Evolutionary conservation across 1,140 invertebrate genomes (phyloP), one percentile per base, ranked within the genome.

Genomic region (Mya arenaria): DNA sequence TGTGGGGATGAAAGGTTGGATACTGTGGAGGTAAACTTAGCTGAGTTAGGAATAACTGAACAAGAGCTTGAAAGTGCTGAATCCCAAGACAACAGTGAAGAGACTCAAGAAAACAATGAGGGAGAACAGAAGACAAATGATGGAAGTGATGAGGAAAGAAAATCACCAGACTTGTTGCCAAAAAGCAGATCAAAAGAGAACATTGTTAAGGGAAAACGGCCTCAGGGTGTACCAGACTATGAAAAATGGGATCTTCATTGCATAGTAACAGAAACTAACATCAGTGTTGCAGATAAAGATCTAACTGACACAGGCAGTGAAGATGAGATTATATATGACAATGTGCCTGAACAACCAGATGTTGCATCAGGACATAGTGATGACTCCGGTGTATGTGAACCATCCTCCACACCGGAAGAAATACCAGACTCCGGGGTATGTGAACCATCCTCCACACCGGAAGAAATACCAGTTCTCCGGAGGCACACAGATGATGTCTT

Each of bases 181-280:
- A n/a, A n/a, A n/a, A n/a, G n/a, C n/a, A n/a, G n/a, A n/a, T n/a
- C n/a, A n/a, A n/a, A n/a, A n/a, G n/a, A n/a, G n/a, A n/a, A n/a
- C n/a, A n/a, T n/a, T n/a, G n/a, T n/a, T n/a, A n/a, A n/a, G n/a
- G 44, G 44, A n/a, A 48, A n/a, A n/a, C 13, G 44, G n/a, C n/a
- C n/a, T n/a, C n/a, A n/a, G n/a, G n/a, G n/a, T 28, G 75, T 78
- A n/a, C 75, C 75, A 41, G 75, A 78, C 52, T 78, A 78, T 68
- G 75, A 78, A 37, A 78, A 78, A 32, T 78, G 75, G 75, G 68
- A 63, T 55, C 68, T 78, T 52, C 62, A 78, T 13, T 56, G 60
- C 19, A 55, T 78, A 32, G 23, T 78, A 3, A 78, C 75, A 10
- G 19, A 41, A 30, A 41, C 25, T 28, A 63, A 48, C 1, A 48